Evolutionary conservation across 2,113 vertebrate genomes (phyloP).

Genomic region (Pachyramphus minor): DNA sequence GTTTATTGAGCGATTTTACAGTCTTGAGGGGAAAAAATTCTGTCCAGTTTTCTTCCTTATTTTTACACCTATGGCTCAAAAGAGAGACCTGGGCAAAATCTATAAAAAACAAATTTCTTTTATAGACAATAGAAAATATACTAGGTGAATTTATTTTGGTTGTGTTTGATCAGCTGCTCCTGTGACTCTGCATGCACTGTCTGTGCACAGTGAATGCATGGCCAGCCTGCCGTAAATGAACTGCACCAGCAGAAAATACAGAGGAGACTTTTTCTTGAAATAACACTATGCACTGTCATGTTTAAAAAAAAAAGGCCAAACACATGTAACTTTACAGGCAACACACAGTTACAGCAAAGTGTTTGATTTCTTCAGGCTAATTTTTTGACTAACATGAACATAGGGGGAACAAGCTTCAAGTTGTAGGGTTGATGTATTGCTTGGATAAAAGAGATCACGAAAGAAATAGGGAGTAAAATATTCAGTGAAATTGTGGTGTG

Average conservation of each 20-base stretch:
- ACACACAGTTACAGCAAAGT: background rate
- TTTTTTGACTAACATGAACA: background rate
- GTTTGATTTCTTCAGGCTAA: background rate
- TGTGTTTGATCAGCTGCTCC: background rate
- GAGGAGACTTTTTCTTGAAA: background rate
- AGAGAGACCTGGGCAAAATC: background rate
- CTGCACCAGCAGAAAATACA: background rate
- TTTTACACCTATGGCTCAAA: background rate
- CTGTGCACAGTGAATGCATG: background rate
- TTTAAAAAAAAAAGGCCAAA: background rate
- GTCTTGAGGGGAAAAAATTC: conserved; percentile 15
- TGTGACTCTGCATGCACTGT: background rate
- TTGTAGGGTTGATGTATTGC: background rate
- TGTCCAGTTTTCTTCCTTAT: background rate
- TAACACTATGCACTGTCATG: background rate
- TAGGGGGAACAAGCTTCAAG: background rate
- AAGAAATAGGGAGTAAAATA: background rate
- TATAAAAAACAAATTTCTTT: conserved; percentile 11
- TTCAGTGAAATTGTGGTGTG: background rate
- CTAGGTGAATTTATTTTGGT: background rate
- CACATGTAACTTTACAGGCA: background rate
- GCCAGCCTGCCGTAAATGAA: background rate
- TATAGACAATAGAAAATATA: background rate
- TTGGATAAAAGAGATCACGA: background rate
- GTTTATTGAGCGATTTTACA: conserved; percentile 35